Evolutionary conservation across 2,113 vertebrate genomes (phyloP).

Genomic region (Recurvirostra avosetta): DNA sequence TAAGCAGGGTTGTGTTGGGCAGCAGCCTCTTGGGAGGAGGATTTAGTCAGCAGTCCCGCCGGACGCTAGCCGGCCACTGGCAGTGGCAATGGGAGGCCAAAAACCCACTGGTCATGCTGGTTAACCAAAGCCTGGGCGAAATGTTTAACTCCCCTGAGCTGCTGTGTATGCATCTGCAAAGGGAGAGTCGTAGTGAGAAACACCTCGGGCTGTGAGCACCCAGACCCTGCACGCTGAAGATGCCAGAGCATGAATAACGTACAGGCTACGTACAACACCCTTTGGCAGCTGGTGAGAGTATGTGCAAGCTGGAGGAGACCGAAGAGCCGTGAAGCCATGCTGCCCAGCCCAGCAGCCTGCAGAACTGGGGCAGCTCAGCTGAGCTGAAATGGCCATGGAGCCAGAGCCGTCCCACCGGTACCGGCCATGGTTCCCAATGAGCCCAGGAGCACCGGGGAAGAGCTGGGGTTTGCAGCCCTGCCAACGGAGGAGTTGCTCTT

Average conservation of each 20-base stretch:
- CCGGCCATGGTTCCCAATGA: neutral
- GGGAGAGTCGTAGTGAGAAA: neutral
- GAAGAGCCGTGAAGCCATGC: neutral
- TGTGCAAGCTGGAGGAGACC: neutral
- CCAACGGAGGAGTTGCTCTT: neutral
- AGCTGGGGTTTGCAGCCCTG: neutral
- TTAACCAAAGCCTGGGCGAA: neutral
- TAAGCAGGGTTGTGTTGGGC: neutral
- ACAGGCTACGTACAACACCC: rapidly evolving
- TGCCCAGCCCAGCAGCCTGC: neutral
- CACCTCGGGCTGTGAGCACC: rapidly evolving
- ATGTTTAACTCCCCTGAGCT: neutral
- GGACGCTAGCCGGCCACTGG: rapidly evolving
- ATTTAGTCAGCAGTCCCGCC: neutral
- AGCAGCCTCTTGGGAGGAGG: neutral
- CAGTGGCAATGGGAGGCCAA: neutral
- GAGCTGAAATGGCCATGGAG: neutral
- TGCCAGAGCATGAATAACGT: neutral
- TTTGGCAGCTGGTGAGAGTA: neutral
- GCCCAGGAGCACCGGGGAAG: rapidly evolving
- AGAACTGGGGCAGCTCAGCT: neutral
- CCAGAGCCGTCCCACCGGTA: rapidly evolving
- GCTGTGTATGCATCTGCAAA: neutral
- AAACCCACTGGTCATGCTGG: rapidly evolving
- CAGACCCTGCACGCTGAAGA: no score